Evolutionary conservation across 2,888 invertebrate species (phyloP).

Genomic region (Fragum fragum): DNA sequence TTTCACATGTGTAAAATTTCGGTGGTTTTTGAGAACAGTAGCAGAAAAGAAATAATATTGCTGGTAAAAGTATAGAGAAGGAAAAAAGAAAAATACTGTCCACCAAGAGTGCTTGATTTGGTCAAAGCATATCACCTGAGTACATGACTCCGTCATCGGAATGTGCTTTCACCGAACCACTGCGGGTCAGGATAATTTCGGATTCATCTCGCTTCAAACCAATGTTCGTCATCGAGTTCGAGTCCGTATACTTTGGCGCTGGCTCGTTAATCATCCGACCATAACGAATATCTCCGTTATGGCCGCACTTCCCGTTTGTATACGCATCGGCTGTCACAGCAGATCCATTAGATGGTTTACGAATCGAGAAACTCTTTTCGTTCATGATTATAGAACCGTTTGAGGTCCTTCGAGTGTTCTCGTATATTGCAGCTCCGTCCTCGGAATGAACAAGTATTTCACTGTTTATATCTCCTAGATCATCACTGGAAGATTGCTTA

Average conservation of each 20-base stretch:
- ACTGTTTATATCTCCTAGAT: slow-evolving; percentile 40
- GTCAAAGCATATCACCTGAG: slow-evolving; percentile 75
- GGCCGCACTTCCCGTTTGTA: slow-evolving; percentile 58
- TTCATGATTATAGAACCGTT: slow-evolving; percentile 69
- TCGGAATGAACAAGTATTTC: slow-evolving; percentile 61
- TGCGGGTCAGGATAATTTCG: slow-evolving; percentile 66
- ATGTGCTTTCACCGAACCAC: slow-evolving; percentile 74
- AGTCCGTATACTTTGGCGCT: slow-evolving; percentile 58
- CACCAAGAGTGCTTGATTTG: slow-evolving; percentile 15
- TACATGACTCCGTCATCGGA: slow-evolving; percentile 81
- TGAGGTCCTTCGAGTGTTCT: slow-evolving; percentile 64
- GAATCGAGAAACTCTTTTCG: slow-evolving; percentile 56
- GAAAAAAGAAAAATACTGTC: slow-evolving; percentile 9
- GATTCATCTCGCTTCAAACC: slow-evolving; percentile 60
- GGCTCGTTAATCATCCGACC: slow-evolving; percentile 56
- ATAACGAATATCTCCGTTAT: slow-evolving; percentile 64
- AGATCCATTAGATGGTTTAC: slow-evolving; percentile 70
- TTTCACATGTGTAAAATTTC: too few relatives aligned
- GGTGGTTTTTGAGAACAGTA: too few relatives aligned
- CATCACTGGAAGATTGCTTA: slow-evolving; percentile 25
- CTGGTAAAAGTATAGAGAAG: background rate
- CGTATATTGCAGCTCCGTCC: slow-evolving; percentile 65
- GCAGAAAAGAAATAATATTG: too few relatives aligned
- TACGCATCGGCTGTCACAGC: slow-evolving; percentile 47
- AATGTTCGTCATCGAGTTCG: slow-evolving; percentile 73